Evolutionary conservation across 1,140 invertebrate genomes (phyloP).

Genomic region (Diorhabda elongata): DNA sequence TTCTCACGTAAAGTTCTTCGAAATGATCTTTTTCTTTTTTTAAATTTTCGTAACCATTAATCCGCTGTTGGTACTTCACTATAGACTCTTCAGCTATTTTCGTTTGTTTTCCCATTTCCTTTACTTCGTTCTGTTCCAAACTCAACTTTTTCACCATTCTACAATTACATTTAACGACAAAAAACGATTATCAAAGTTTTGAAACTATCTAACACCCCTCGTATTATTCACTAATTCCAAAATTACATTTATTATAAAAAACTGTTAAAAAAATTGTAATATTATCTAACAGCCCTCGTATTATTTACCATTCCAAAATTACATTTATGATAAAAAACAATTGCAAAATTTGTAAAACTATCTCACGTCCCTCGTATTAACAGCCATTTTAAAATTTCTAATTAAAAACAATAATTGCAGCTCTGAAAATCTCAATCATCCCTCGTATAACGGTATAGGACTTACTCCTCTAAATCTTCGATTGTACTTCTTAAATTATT

Average conservation of each 20-base stretch:
- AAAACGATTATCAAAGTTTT: no score
- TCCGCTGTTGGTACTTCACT: not conserved
- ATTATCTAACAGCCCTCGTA: not conserved
- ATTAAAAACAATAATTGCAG: not conserved
- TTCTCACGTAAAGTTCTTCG: slow-evolving; percentile 7
- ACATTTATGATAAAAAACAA: not conserved
- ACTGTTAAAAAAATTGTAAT: not conserved
- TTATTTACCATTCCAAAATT: not conserved
- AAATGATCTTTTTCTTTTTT: slow-evolving; percentile 9
- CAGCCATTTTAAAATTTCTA: not conserved
- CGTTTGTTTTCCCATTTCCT: not conserved
- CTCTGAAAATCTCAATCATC: not conserved
- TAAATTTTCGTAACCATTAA: slow-evolving; percentile 6
- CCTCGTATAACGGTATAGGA: not conserved
- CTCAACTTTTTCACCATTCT: slow-evolving; percentile 9
- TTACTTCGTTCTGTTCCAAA: not conserved
- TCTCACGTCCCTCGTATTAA: not conserved
- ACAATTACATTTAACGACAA: not conserved
- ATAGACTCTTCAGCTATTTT: slow-evolving; percentile 10
- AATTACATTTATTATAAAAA: not conserved
- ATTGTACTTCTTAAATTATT: slow-evolving; percentile 1
- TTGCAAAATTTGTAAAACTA: not conserved
- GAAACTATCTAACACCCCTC: no score
- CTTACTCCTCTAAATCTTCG: slow-evolving; percentile 9
- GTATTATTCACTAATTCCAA: not conserved